Percentiles rank a stretch among this genome's conserved stretches.
These are phyloP conservation scores for Sylvia atricapilla DNA, from an alignment of 2,113 vertebrate species.

Conservation along the genomic window DNA sequence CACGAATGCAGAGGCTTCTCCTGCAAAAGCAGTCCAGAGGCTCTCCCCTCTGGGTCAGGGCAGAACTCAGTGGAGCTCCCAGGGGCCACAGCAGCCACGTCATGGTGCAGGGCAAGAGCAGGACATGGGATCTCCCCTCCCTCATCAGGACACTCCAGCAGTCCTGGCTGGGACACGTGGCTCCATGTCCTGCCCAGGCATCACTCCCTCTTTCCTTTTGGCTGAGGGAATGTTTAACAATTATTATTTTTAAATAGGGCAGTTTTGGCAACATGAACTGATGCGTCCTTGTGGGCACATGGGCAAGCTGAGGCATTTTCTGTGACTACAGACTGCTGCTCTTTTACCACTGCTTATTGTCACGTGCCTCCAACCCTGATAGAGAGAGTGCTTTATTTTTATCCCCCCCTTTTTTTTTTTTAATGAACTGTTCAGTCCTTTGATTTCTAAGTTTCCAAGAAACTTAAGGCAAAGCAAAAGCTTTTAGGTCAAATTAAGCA, in stretches of 20 bases:
- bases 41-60: neutral
- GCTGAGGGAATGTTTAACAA: neutral
- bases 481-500: neutral
- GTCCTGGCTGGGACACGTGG: neutral
- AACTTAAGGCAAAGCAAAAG: neutral
- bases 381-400: neutral
- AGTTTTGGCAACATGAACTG: neutral
- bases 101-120: too few relatives aligned
- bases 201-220: neutral
- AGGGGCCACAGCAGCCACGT: neutral
- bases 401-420: too few relatives aligned
- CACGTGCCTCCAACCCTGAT: neutral
- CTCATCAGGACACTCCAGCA: neutral
- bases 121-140: neutral
- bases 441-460: neutral
- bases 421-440: neutral
- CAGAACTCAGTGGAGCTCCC: neutral
- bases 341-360: neutral
- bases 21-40: neutral
- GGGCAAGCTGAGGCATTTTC: neutral
- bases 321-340: neutral
- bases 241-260: neutral
- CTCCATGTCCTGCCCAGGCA: neutral
- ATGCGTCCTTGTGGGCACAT: neutral
- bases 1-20: neutral